A percentile compares a stretch with the other conserved stretches of the same genome.
Evolutionary conservation across 2,888 invertebrate species (phyloP).

Genomic region (Pollenia angustigena): DNA sequence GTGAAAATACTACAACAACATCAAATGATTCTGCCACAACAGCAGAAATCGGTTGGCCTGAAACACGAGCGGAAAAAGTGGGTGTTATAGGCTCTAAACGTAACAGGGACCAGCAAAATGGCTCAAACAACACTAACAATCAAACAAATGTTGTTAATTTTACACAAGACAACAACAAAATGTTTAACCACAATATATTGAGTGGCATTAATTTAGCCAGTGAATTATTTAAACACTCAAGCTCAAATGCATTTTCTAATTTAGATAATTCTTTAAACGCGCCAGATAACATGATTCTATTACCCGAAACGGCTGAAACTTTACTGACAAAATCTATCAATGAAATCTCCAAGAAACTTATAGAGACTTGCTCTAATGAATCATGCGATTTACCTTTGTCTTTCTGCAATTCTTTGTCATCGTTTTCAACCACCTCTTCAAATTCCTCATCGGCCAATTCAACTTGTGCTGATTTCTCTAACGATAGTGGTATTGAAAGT

Average conservation of each 20-base stretch:
- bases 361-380: constrained; percentile 83
- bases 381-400: constrained; percentile 70
- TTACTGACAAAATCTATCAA: constrained; percentile 83
- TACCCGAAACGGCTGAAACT: constrained; percentile 79
- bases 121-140: constrained; percentile 70
- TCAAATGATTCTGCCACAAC: background rate
- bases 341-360: constrained; percentile 84
- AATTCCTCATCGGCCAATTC: constrained; percentile 59
- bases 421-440: constrained; percentile 55
- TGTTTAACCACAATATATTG: constrained; percentile 82
- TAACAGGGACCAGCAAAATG: constrained; percentile 41
- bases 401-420: constrained; percentile 57
- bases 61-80: constrained; percentile 80
- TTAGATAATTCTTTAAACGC: constrained; percentile 38
- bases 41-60: constrained; percentile 33
- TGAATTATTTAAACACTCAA: constrained; percentile 80
- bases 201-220: constrained; percentile 83
- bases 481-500: constrained; percentile 80
- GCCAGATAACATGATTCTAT: constrained; percentile 63
- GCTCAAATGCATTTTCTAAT: constrained; percentile 42
- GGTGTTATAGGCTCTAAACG: constrained; percentile 83
- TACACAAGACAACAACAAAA: constrained; percentile 2
- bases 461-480: constrained; percentile 77
- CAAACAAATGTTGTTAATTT: constrained; percentile 76
- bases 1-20: constrained; percentile 71